phyloP scores from a whole-genome alignment of 1,140 invertebrate genomes.

The Brachionus rotundiformis region DNA sequence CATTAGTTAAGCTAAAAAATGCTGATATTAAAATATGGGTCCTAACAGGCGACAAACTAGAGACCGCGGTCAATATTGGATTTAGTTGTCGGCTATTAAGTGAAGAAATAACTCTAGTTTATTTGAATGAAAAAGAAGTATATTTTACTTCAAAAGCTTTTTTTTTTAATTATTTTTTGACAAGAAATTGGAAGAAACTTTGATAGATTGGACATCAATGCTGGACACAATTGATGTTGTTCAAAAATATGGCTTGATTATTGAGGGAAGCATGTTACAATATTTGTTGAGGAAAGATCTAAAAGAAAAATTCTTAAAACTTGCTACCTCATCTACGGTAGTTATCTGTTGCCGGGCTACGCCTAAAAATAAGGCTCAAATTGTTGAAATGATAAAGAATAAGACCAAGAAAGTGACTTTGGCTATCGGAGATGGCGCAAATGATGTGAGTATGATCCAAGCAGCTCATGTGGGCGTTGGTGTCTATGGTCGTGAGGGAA shows the following conservation, averaged over 20 bases:
- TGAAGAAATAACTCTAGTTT: constrained; percentile 72
- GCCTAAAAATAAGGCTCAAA: constrained; percentile 88
- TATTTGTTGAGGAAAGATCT: constrained; percentile 88
- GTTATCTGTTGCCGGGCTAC: constrained; percentile 90
- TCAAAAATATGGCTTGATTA: constrained; percentile 46
- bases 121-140: constrained; percentile 80
- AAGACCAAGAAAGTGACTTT: constrained; percentile 77
- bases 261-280: constrained; percentile 73
- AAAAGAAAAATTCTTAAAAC: constrained; percentile 85
- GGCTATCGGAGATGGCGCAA: constrained; percentile 97
- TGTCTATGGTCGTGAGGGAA: constrained; percentile 95
- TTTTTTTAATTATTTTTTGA: constrained; percentile 64
- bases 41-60: constrained; percentile 96
- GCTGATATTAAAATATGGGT: constrained; percentile 93
- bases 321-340: constrained; percentile 86
- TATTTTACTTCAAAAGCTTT: too few species aligned
- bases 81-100: constrained; percentile 58
- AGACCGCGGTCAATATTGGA: constrained; percentile 97
- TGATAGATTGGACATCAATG: background rate
- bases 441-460: constrained; percentile 99
- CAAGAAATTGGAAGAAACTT: background rate
- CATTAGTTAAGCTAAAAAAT: constrained; percentile 28
- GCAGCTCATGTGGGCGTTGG: constrained; percentile 80
- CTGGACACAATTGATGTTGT: background rate
- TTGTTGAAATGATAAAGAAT: constrained; percentile 88